phyloP scores from a whole-genome alignment of 92 coral and sea anemone species.

The Palythoa caribaeorum region DNA sequence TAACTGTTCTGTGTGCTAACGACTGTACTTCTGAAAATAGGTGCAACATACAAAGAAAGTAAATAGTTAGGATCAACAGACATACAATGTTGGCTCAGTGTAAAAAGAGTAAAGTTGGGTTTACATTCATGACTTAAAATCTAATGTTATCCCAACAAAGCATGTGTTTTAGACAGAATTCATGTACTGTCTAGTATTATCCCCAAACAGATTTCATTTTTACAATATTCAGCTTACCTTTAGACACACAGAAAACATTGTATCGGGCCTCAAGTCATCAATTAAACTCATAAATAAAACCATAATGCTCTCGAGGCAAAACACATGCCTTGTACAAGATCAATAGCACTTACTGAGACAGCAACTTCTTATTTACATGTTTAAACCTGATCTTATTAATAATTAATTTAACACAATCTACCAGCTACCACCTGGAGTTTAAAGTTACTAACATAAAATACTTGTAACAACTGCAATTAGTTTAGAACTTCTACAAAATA shows the following conservation, averaged over 20 bases:
- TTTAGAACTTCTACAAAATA: background rate
- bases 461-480: background rate
- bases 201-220: background rate
- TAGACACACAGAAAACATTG: conserved; percentile 16
- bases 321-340: background rate
- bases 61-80: too few species aligned
- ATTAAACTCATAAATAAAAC: conserved; percentile 2
- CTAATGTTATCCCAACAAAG: too few species aligned
- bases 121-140: too few species aligned
- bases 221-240: background rate
- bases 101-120: too few species aligned
- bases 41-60: too few species aligned
- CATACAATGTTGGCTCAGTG: too few species aligned
- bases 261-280: background rate
- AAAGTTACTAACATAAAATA: background rate
- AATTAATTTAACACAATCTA: conserved; percentile 2
- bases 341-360: background rate
- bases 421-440: conserved; percentile 31
- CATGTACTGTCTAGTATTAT: background rate
- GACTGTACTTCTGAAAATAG: too few species aligned
- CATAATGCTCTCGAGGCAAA: background rate
- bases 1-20: too few species aligned
- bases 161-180: background rate
- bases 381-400: conserved; percentile 24
- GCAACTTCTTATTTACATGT: conserved; percentile 1